phyloP scores from a whole-genome alignment of 2,797 vertebrate species.

The Moxostoma hubbsi region DNA sequence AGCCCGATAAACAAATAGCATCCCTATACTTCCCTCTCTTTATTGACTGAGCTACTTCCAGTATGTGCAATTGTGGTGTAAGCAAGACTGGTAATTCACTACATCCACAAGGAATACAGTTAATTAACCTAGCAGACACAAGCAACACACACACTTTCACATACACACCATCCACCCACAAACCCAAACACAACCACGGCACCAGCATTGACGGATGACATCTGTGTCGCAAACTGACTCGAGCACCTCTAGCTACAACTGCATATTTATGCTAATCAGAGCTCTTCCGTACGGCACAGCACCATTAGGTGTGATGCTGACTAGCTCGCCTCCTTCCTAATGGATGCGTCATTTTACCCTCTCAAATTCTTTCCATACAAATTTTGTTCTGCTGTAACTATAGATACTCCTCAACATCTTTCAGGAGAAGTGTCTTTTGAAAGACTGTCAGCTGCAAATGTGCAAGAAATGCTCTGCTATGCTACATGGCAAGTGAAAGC shows the following conservation, averaged over 20 bases:
- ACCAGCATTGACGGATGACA: background rate
- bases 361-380: slow-evolving; percentile 13
- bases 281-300: slow-evolving; percentile 6
- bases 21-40: slow-evolving; percentile 11
- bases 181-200: slow-evolving; percentile 1
- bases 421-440: slow-evolving; percentile 36
- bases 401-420: slow-evolving; percentile 46
- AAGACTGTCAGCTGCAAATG: slow-evolving; percentile 12
- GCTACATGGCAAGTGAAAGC: slow-evolving; percentile 28
- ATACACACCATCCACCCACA: slow-evolving; percentile 9
- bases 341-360: slow-evolving; percentile 45
- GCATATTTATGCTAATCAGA: slow-evolving; percentile 45
- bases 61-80: no score
- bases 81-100: slow-evolving; percentile 18
- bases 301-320: slow-evolving; percentile 1
- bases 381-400: slow-evolving; percentile 45
- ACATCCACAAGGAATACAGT: slow-evolving; percentile 30
- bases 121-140: slow-evolving; percentile 45
- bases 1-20: slow-evolving; percentile 9
- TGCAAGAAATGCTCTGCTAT: slow-evolving; percentile 25
- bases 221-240: background rate
- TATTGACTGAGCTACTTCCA: slow-evolving; percentile 20
- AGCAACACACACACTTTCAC: background rate
- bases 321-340: slow-evolving; percentile 42
- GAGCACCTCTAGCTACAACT: slow-evolving; percentile 17